These are phyloP conservation scores for Apostichopus californicus DNA, from an alignment of 35 echinoderm and acorn worm genomes.

Conservation along the genomic window DNA sequence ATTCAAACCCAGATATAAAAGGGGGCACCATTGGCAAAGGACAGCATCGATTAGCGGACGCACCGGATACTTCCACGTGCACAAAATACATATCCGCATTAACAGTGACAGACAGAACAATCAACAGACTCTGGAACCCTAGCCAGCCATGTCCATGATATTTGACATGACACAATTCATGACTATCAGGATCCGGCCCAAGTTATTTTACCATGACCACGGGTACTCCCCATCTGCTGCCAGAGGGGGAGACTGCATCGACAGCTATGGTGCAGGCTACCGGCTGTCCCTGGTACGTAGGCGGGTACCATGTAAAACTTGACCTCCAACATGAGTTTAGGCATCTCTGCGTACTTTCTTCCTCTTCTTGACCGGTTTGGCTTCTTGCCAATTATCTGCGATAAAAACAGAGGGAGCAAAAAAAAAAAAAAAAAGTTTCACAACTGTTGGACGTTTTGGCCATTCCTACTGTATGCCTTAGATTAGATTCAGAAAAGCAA, in stretches of 20 bases:
- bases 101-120: too few relatives aligned
- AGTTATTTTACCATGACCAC: background rate
- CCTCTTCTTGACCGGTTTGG: slow-evolving; percentile 23
- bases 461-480: too few relatives aligned
- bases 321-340: background rate
- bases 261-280: background rate
- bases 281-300: background rate
- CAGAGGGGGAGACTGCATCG: background rate
- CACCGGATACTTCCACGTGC: background rate
- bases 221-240: background rate
- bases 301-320: background rate
- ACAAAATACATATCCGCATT: background rate
- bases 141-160: too few relatives aligned
- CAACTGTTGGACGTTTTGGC: too few relatives aligned
- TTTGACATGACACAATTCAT: too few relatives aligned
- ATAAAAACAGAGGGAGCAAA: background rate
- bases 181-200: background rate
- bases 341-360: slow-evolving; percentile 20
- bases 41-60: background rate
- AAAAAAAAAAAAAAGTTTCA: too few relatives aligned
- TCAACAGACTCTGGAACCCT: too few relatives aligned
- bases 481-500: too few relatives aligned
- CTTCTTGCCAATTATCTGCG: slow-evolving; percentile 25
- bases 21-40: background rate
- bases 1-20: too few relatives aligned